Conservation (phyloP, 2,113 vertebrate species). For the Oxyruncus cristatus region DNA sequence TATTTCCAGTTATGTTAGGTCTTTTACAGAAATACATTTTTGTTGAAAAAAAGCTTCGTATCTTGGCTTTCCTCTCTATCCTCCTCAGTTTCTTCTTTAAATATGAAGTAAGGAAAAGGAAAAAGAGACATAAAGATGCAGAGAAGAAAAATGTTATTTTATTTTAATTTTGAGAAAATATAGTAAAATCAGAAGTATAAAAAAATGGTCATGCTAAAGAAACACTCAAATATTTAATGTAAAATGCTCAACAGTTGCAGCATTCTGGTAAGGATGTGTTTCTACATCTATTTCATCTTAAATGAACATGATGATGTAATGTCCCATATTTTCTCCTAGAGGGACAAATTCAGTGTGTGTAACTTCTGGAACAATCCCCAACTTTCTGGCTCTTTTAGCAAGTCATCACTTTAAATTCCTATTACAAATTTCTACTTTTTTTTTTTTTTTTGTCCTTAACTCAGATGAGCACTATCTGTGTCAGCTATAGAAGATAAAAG, state of each 20-base stretch:
- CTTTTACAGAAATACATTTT: neutral
- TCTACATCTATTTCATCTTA: neutral
- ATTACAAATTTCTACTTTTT: neutral
- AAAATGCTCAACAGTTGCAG: fast-evolving
- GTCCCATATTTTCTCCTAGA: neutral
- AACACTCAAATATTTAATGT: neutral
- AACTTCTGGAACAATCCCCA: neutral
- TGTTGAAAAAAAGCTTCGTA: neutral
- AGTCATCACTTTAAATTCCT: neutral
- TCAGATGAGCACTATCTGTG: neutral
- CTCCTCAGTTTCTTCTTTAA: neutral
- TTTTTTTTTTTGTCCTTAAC: neutral
- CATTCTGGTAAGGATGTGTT: neutral
- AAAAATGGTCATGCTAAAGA: neutral
- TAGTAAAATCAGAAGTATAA: neutral
- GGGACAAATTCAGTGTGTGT: neutral
- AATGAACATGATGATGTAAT: fast-evolving
- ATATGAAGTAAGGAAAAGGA: neutral
- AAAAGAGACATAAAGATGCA: neutral
- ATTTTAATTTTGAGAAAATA: neutral
- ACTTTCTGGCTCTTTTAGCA: neutral
- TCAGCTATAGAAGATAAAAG: neutral
- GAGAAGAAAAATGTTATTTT: fast-evolving
- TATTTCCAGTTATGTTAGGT: neutral
- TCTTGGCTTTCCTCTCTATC: neutral